Evolutionary conservation across 2,113 vertebrate genomes (phyloP).

Genomic region (Prolemur simus): DNA sequence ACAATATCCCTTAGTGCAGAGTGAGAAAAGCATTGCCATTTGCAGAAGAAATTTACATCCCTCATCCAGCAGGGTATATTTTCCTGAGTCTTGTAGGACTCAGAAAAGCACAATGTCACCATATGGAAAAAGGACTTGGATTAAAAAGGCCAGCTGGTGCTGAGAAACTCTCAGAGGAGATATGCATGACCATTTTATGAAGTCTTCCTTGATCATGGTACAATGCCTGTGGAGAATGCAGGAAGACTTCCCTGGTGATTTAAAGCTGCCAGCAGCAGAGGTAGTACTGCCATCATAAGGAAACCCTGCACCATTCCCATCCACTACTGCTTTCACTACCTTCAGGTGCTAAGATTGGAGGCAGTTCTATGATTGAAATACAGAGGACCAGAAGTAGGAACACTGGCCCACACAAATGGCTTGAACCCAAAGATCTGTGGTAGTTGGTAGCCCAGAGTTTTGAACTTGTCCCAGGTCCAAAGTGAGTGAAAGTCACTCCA

Average conservation of each 20-base stretch:
- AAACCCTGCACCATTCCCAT: background rate
- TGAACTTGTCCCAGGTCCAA: background rate
- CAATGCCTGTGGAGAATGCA: background rate
- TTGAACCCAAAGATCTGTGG: background rate
- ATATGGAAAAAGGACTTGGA: background rate
- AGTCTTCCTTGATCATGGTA: background rate
- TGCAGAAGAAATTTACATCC: background rate
- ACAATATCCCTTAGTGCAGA: background rate
- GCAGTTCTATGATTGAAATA: background rate
- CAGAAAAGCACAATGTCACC: background rate
- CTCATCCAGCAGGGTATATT: background rate
- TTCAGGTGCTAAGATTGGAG: background rate
- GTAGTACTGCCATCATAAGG: background rate
- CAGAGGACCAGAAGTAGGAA: background rate
- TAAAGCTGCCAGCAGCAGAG: background rate
- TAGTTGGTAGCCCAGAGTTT: background rate
- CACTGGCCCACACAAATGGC: no score
- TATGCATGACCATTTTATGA: background rate
- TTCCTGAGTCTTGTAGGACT: background rate
- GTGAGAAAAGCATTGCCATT: background rate
- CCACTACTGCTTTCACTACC: rapidly evolving
- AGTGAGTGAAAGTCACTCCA: background rate
- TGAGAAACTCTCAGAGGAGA: background rate
- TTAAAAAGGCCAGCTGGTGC: background rate
- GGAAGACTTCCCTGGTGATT: background rate